These are phyloP conservation scores for Mnemiopsis leidyi DNA, from an alignment of 37 sponge, comb jelly and placozoan species.

Conservation along the genomic window DNA sequence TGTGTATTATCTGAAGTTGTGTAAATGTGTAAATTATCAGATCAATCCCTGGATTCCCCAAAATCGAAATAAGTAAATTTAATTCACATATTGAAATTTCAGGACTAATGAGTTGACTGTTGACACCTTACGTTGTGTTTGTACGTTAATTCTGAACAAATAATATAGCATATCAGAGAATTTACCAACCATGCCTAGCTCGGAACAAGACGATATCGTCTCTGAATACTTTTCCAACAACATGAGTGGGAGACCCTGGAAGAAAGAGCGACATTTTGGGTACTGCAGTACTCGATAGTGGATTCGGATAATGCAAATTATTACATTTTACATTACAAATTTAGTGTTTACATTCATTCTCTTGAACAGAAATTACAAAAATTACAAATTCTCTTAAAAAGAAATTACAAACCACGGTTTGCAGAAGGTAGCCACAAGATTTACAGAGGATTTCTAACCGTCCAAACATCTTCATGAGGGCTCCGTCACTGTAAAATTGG, in stretches of 20 bases:
- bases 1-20: conserved; percentile 28
- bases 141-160: too few relatives aligned
- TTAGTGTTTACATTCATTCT: too few relatives aligned
- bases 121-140: too few relatives aligned
- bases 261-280: background rate
- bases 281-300: background rate
- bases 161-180: too few relatives aligned
- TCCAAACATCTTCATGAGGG: conserved; percentile 8
- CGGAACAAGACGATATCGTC: background rate
- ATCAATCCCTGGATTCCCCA: too few relatives aligned
- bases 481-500: conserved; percentile 25
- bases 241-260: conserved; percentile 36
- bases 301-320: background rate
- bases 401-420: conserved; percentile 3
- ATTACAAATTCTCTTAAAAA: too few relatives aligned
- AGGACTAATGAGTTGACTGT: too few relatives aligned
- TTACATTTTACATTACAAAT: background rate
- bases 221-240: conserved; percentile 9
- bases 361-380: too few relatives aligned
- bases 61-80: too few relatives aligned
- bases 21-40: background rate
- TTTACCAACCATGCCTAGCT: background rate
- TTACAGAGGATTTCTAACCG: background rate
- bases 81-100: background rate
- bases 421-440: background rate